phyloP scores from a whole-genome alignment of 2,888 invertebrate species.

The Slavum lentiscoides region DNA sequence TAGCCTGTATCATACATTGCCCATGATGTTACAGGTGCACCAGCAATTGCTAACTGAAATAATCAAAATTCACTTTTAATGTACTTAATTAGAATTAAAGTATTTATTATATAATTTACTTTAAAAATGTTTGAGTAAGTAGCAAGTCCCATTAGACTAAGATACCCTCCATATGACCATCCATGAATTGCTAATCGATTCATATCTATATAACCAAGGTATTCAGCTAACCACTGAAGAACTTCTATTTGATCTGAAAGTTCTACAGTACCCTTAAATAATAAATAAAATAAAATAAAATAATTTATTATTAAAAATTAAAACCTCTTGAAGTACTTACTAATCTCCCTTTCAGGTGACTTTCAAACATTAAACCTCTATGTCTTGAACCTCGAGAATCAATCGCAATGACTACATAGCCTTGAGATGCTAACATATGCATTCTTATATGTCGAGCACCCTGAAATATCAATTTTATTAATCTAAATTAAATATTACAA shows the following conservation, averaged over 20 bases:
- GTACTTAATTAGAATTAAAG: neutral
- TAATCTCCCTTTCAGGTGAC: constrained; percentile 85
- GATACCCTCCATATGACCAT: constrained; percentile 99
- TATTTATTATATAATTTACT: constrained; percentile 61
- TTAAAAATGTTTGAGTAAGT: constrained; percentile 92
- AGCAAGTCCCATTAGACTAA: constrained; percentile 90
- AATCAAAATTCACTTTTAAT: constrained; percentile 15
- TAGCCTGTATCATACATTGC: constrained; percentile 97
- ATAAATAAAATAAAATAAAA: neutral
- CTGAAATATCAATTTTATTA: constrained; percentile 61
- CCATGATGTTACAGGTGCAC: constrained; percentile 98
- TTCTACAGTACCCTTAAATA: constrained; percentile 79
- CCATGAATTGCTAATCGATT: constrained; percentile 92
- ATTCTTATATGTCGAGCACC: constrained; percentile 87
- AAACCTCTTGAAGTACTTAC: constrained; percentile 57
- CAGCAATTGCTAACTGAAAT: constrained; percentile 78
- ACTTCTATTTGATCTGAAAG: constrained; percentile 95
- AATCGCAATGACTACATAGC: constrained; percentile 93
- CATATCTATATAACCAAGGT: constrained; percentile 87
- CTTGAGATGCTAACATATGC: constrained; percentile 93
- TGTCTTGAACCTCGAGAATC: constrained; percentile 95
- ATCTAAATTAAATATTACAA: constrained; percentile 16
- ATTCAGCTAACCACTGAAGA: constrained; percentile 80
- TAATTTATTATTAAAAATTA: constrained; percentile 28
- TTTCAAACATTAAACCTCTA: constrained; percentile 89